Evolutionary conservation across 2,888 invertebrate genomes (phyloP), one percentile per base, ranked within the genome.

Genomic region (Diplazon laetatorius): DNA sequence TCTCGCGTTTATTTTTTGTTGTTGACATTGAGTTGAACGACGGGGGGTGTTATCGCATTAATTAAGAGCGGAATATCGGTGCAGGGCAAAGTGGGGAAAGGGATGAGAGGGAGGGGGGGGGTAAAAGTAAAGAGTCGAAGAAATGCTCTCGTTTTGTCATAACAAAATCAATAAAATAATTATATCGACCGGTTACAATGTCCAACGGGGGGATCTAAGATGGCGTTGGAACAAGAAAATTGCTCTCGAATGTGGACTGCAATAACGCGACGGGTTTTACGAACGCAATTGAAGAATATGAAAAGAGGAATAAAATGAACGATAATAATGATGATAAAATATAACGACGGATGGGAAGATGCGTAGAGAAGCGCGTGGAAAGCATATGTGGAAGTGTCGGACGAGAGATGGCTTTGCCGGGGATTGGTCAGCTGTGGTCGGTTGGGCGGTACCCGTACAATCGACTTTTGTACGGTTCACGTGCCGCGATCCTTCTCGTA

Each of bases 161-260:
- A 16, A 16, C 20, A 30, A 52, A 76, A 57, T 50, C 39, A 35
- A 50, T 57, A 65, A 57, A 65, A 69, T 75, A 62, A 46, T 62
- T 42, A 75, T 76, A 37, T 22, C 22, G 77, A 63, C 81, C 82
- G 83, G 55, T 55, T 35, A 85, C 85, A 85, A 87, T 88, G 87
- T 88, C 86, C 76, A 48, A 70, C 50, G 18, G 52, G 30, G 30
- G 30, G 81, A 80, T 76, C 87, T 87, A 89, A 89, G 89, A 89
- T 89, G 89, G 89, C 89, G 89, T 87, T 85, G 87, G 85, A 85
- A 85, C 88, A 87, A 88, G 88, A 89, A 88, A 86, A 86, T 86
- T 85, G 81, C 83, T 82, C n/a, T n/a, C 16, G 50, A 30, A 55
- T 57, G 50, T 55, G 16, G 69, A 52, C 30, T 44, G 44, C 9